Evolutionary conservation across 2,888 invertebrate genomes (phyloP).

Genomic region (Leistus spinibarbis): DNA sequence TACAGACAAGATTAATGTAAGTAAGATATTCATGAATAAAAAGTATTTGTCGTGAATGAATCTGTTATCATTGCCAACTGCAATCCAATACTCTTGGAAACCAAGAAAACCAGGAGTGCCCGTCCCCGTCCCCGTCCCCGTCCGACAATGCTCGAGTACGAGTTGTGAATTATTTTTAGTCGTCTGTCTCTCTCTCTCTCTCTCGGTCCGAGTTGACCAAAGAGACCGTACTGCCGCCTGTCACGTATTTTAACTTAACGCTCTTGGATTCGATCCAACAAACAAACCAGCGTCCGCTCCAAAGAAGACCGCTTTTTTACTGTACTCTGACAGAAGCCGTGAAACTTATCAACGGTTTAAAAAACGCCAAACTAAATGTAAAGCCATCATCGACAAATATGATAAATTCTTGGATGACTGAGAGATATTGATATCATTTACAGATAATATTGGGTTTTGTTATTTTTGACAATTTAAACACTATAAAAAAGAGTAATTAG

Average conservation of each 20-base stretch:
- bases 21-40: too few species aligned
- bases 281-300: neutral
- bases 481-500: too few species aligned
- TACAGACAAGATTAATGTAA: too few species aligned
- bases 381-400: neutral
- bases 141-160: neutral
- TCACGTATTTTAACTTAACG: neutral
- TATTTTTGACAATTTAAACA: too few species aligned
- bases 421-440: too few species aligned
- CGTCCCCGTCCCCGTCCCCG: too few species aligned
- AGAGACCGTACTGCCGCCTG: neutral
- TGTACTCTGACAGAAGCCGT: neutral
- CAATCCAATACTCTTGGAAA: too few species aligned
- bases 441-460: too few species aligned
- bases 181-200: neutral
- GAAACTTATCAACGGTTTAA: neutral
- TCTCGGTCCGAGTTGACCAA: neutral
- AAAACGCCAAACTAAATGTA: neutral
- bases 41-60: too few species aligned
- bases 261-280: neutral
- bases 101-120: too few species aligned
- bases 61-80: too few species aligned
- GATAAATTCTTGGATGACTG: neutral
- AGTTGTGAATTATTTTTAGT: neutral
- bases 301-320: neutral